Percentiles rank a stretch among this genome's conserved stretches.
phyloP scores from a whole-genome alignment of 2,888 invertebrate genomes.

The Marasmarcha lunaedactyla region DNA sequence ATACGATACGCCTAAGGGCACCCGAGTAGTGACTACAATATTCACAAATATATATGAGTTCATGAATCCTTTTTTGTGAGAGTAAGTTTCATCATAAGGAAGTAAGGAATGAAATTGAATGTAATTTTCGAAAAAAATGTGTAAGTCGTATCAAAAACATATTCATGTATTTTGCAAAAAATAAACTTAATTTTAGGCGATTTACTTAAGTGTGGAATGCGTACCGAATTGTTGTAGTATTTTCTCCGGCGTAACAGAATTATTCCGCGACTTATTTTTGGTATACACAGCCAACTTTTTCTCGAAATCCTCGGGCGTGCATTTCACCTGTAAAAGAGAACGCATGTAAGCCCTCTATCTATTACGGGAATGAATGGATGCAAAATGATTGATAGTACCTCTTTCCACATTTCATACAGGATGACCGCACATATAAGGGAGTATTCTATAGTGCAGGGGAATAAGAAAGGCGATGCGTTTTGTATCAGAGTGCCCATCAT shows the following conservation, averaged over 20 bases:
- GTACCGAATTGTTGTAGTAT: conserved; percentile 63
- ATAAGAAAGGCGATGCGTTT: conserved; percentile 82
- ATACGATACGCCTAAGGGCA: too few species aligned
- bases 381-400: conserved; percentile 51
- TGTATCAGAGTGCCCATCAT: conserved; percentile 80
- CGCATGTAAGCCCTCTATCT: not conserved
- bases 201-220: too few species aligned
- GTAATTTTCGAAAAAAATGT: too few species aligned
- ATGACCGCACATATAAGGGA: conserved; percentile 91
- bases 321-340: conserved; percentile 43
- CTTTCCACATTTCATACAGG: conserved; percentile 92
- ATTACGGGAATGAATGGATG: not conserved
- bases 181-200: too few species aligned
- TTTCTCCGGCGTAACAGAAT: conserved; percentile 62
- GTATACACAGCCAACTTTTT: conserved; percentile 36
- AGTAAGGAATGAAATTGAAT: too few species aligned
- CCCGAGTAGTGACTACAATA: too few species aligned
- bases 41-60: too few species aligned
- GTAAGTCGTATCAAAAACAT: too few species aligned
- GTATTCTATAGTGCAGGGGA: conserved; percentile 92
- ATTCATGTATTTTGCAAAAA: too few species aligned
- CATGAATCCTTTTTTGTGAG: too few species aligned
- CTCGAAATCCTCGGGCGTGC: conserved; percentile 58
- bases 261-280: conserved; percentile 55
- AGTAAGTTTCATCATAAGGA: too few species aligned